Percentiles rank a stretch among this genome's conserved stretches.
phyloP scores from a whole-genome alignment of 2,888 invertebrate species.

The Ochropleura plecta region DNA sequence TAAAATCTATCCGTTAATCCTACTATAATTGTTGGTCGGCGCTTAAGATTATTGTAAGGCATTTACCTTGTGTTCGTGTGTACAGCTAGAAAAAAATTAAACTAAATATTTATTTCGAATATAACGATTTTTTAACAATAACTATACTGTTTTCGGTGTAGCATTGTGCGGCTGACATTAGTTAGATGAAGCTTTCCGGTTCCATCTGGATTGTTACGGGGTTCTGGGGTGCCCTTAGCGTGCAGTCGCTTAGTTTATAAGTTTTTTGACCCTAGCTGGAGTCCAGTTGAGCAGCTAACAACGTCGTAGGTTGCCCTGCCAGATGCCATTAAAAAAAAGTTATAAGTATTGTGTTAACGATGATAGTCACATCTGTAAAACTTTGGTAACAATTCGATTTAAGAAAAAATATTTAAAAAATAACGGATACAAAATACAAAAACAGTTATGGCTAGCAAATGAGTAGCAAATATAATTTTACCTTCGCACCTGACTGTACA shows the following conservation, averaged over 20 bases:
- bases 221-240: too few species aligned
- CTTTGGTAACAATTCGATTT: neutral
- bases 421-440: neutral
- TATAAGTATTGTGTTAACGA: neutral
- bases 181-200: too few species aligned
- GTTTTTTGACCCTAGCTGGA: too few species aligned
- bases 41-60: slow-evolving; percentile 23
- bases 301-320: too few species aligned
- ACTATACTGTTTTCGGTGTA: too few species aligned
- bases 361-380: neutral
- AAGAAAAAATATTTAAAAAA: neutral
- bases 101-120: neutral
- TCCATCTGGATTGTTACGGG: too few species aligned
- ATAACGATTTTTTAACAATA: neutral
- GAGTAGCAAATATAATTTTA: neutral
- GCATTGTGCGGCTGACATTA: too few species aligned
- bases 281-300: too few species aligned
- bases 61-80: neutral
- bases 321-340: too few species aligned
- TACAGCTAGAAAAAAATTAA: neutral
- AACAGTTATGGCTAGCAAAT: neutral
- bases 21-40: slow-evolving; percentile 23
- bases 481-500: slow-evolving; percentile 11
- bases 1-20: slow-evolving; percentile 52
- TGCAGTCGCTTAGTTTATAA: too few species aligned